Base-by-base conservation (phyloP, 1,140 invertebrate species). In the Macrotrachela quadricornifera region DNA sequence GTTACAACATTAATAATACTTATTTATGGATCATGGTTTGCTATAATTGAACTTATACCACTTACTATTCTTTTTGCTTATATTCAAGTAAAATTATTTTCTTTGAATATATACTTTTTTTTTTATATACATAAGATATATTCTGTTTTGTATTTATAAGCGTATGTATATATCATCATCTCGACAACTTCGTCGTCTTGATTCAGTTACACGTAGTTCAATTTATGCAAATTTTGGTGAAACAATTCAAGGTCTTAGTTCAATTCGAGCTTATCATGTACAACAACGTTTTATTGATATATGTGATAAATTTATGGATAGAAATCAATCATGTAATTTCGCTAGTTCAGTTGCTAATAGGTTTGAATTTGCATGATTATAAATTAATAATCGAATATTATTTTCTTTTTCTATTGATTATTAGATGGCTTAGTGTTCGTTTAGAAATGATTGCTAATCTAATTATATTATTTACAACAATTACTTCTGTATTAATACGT, bases 151-250 rank as follows among this genome's bases (percentile, higher is more conserved):
- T 30, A 51, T 62, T 55, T 61, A 71, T 16, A 79, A 94, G 77
- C 78, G 84, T 58, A 88, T 94, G 72, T 96, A 95, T 68, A 84
- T 96, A 46, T 74, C 79, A 1, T 84, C 88, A 0, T 94, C 88
- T 2, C 71, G 91, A 21, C 91, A 97, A 64, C 66, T 97, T 51
- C 95, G 92, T 73, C 76, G 92, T 44, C 65, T 97, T 30, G 90
- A 96, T 68, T 95, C 90, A 0, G 80, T 92, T 0, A 87, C 84
- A n/a, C 76, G 88, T 47, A 95, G 88, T 11, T 91, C 92, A 0
- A 94, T 97, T 62, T 96, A 92, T 70, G 91, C 88, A 6, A 90
- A 96, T 72, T 95, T 96, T 68, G 83, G 86, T 49, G 90, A 95
- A 76, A 91, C 73, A 6, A 57, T 78, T 8, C 63, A 67, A 37